Evolutionary conservation across 2,888 invertebrate species (phyloP).

Genomic region (Leptopilina syphax): DNA sequence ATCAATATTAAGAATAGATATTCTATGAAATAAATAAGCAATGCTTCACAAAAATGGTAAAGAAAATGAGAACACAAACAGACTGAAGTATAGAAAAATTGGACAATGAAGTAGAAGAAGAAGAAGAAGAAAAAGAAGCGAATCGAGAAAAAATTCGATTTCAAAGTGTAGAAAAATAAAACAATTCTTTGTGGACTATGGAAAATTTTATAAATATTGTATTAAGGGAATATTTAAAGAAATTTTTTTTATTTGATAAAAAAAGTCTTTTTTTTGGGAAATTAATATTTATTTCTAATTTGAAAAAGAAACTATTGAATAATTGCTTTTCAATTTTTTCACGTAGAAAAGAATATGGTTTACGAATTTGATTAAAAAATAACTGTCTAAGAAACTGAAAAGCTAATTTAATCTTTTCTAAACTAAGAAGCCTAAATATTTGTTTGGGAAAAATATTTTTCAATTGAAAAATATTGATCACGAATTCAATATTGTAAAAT

Average conservation of each 20-base stretch:
- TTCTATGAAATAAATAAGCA: constrained; percentile 21
- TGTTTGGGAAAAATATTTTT: background rate
- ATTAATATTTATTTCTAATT: too few relatives aligned
- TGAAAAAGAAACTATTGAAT: too few relatives aligned
- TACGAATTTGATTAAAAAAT: too few relatives aligned
- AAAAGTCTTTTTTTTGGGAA: too few relatives aligned
- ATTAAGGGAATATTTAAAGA: background rate
- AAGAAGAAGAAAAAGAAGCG: constrained; percentile 12
- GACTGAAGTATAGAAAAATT: constrained; percentile 40
- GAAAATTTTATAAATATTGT: constrained; percentile 28
- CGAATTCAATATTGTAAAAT: too few relatives aligned
- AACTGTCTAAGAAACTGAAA: too few relatives aligned
- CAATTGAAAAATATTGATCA: background rate
- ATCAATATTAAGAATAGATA: constrained; percentile 7
- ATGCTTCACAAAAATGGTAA: constrained; percentile 22
- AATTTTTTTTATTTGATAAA: too few relatives aligned
- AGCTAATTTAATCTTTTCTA: too few relatives aligned
- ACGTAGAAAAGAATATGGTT: too few relatives aligned
- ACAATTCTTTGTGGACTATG: constrained; percentile 44
- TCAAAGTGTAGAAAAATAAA: constrained; percentile 34
- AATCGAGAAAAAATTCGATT: background rate
- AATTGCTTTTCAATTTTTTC: too few relatives aligned
- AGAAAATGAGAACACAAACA: constrained; percentile 32
- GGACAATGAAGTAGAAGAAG: constrained; percentile 1
- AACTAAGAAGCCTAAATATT: too few relatives aligned